A percentile compares a stretch with the other conserved stretches of the same genome.
Conservation (phyloP, 2,113 vertebrate genomes). For the Uropsilus gracilis region DNA sequence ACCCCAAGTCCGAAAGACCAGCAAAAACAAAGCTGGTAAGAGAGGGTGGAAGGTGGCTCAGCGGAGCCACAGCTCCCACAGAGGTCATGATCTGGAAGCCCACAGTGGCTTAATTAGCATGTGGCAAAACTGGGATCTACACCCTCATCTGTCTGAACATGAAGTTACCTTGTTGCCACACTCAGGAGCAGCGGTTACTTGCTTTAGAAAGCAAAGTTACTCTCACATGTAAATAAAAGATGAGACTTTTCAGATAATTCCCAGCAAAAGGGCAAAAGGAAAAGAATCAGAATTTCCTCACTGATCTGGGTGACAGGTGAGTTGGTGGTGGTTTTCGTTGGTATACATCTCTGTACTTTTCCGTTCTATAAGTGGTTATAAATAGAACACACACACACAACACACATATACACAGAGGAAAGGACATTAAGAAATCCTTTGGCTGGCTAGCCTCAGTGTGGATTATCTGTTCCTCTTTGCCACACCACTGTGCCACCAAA, state of each 20-base stretch:
- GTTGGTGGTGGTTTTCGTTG: background rate
- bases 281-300: background rate
- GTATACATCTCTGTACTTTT: background rate
- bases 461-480: background rate
- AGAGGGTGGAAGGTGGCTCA: fast-evolving
- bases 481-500: background rate
- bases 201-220: background rate
- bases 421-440: background rate
- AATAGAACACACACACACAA: background rate
- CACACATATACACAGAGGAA: too few species aligned
- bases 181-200: too few species aligned
- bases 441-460: background rate
- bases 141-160: background rate
- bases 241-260: background rate
- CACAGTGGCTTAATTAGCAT: background rate
- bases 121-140: fast-evolving
- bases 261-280: background rate
- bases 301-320: fast-evolving
- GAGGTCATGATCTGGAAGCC: background rate
- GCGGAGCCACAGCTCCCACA: background rate
- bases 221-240: background rate
- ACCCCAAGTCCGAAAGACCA: background rate
- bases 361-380: background rate
- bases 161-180: fast-evolving
- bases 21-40: background rate